These are phyloP conservation scores for Drosophila equinoxialis DNA, from an alignment of 1,140 invertebrate genomes.

Conservation along the genomic window DNA sequence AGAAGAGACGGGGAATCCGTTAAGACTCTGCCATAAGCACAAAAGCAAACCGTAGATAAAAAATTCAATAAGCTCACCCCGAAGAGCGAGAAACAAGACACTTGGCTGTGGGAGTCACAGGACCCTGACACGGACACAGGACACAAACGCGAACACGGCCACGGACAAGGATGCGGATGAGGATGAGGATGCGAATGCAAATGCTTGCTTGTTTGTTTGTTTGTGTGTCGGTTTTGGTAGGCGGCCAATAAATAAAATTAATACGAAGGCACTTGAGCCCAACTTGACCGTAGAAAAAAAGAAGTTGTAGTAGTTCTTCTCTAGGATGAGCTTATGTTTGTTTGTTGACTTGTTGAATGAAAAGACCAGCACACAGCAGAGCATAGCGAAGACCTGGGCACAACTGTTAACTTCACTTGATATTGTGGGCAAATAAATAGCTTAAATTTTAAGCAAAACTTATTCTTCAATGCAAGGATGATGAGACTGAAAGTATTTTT, in stretches of 20 bases:
- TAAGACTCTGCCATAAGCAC: constrained; percentile 63
- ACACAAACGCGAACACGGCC: constrained; percentile 12
- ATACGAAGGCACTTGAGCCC: constrained; percentile 71
- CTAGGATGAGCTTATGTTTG: constrained; percentile 41
- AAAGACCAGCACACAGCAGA: constrained; percentile 9
- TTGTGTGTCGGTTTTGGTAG: constrained; percentile 37
- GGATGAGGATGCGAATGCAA: neutral
- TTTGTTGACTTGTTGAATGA: constrained; percentile 79
- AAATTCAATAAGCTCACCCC: constrained; percentile 68
- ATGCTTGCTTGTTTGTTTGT: neutral
- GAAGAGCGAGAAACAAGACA: constrained; percentile 13
- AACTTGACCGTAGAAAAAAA: constrained; percentile 55
- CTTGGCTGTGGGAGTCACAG: neutral
- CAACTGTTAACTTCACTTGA: neutral
- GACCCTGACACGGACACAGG: constrained; percentile 36
- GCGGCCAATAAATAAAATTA: constrained; percentile 80
- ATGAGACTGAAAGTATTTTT: neutral
- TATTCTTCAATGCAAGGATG: neutral
- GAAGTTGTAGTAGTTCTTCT: constrained; percentile 7
- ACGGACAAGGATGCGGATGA: neutral
- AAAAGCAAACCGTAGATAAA: constrained; percentile 72
- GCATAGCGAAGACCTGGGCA: no score
- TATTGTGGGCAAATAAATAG: constrained; percentile 25
- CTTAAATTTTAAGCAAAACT: constrained; percentile 1
- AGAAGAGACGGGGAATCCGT: constrained; percentile 50